phyloP scores from a whole-genome alignment of 1,140 invertebrate genomes.

The Tetramorium parvispinum region DNA sequence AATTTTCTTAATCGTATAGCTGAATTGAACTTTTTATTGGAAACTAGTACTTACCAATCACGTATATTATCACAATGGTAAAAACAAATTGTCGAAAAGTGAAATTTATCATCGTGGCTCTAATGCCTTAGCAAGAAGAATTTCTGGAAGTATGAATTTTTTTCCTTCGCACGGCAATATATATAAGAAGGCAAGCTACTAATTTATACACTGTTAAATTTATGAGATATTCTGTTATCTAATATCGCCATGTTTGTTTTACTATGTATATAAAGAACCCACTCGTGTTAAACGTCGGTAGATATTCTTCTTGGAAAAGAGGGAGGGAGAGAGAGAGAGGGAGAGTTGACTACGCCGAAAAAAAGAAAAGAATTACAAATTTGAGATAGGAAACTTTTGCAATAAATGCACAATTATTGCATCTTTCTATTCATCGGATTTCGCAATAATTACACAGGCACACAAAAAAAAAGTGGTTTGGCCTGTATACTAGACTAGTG shows the following conservation, averaged over 20 bases:
- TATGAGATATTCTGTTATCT: slow-evolving; percentile 28
- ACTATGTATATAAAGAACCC: neutral
- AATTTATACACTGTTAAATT: slow-evolving; percentile 36
- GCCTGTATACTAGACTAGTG: too few species aligned
- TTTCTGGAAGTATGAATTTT: neutral
- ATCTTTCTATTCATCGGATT: too few species aligned
- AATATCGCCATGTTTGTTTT: neutral
- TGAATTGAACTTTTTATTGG: neutral
- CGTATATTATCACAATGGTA: neutral
- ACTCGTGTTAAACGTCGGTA: neutral
- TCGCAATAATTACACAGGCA: too few species aligned
- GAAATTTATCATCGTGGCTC: neutral
- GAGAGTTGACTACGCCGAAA: neutral
- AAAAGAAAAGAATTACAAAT: neutral
- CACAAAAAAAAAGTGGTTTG: too few species aligned
- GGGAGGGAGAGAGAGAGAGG: too few species aligned
- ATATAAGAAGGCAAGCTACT: slow-evolving; percentile 2
- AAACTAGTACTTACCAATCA: neutral
- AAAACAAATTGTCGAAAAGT: neutral
- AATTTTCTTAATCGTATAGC: neutral
- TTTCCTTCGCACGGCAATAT: neutral
- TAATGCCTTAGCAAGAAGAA: neutral
- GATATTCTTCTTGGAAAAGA: neutral
- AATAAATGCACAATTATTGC: too few species aligned
- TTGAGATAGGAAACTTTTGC: too few species aligned